Base-by-base conservation (phyloP, 1,140 invertebrate species). In the Magallana ariakensis region DNA sequence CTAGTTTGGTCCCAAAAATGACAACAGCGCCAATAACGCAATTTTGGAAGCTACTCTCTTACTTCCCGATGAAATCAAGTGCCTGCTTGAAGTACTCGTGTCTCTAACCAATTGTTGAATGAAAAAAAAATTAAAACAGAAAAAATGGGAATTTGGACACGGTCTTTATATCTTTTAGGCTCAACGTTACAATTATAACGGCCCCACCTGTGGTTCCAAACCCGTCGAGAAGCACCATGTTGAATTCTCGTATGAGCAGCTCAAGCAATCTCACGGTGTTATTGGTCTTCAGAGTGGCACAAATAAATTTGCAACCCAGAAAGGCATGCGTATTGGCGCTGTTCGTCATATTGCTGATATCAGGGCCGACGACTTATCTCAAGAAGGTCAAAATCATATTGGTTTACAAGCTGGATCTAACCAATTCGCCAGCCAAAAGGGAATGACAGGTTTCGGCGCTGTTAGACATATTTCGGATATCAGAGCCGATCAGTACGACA, bases 211-310 rank as follows among this genome's bases (percentile, higher is more conserved):
- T 33, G 87, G 87, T 22, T 85, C 85, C 19, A 85, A 85, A 83
- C 84, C 85, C 60, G 97, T 97, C 13, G 97, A 98, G 90, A 98
- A 98, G 94, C 98, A 98, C 93, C 96, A 97, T 26, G 96, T 97
- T 87, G 81, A 93, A 19, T 95, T 94, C 87, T 80, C 86, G 16
- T 90, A 92, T 62, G 87, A 91, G 55, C 87, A 90, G 70, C 62
- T 83, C n/a, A 86, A 85, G 56, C 83, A 88, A 26, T 97, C 97
- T 5, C 96, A 98, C 90, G 95, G 96, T 0, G 96, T 98, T 80
- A 99, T 99, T 92, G 97, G 97, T 87, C 95, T 99, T 54, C 98
- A 99, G 94, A 98, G 98, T 93, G 98, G 98, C 75, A 97, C 97
- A 90, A 99, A 99, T 95, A 98, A 98, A 95, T 94, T 94, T 66